These are phyloP conservation scores for Pseudomyrmex pallidus DNA, from an alignment of 1,140 invertebrate species.

Conservation along the genomic window DNA sequence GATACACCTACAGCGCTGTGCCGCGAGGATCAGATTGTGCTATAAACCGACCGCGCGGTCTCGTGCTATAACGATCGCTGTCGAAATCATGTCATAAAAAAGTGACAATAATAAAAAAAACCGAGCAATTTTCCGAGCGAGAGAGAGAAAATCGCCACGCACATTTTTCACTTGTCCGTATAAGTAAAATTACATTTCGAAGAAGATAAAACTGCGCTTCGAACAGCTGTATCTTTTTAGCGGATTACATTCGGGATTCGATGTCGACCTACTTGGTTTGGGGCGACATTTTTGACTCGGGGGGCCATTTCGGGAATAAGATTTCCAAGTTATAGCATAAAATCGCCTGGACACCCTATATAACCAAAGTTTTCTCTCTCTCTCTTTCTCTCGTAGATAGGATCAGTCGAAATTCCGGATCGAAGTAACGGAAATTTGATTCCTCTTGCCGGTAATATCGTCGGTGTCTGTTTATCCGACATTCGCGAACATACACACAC, in stretches of 20 bases:
- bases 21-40: slow-evolving; percentile 11
- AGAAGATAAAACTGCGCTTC: neutral
- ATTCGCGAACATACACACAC: neutral
- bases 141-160: too few species aligned
- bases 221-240: neutral
- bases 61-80: neutral
- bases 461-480: slow-evolving; percentile 63
- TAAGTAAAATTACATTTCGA: neutral
- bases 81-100: neutral
- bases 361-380: neutral
- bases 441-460: slow-evolving; percentile 64
- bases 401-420: slow-evolving; percentile 62
- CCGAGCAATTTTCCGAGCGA: neutral
- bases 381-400: slow-evolving; percentile 27
- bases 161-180: too few species aligned
- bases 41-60: neutral
- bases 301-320: slow-evolving; percentile 30
- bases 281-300: slow-evolving; percentile 34
- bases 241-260: slow-evolving; percentile 11
- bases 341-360: slow-evolving; percentile 34
- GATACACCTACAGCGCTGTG: slow-evolving; percentile 14
- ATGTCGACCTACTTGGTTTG: slow-evolving; percentile 25
- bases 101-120: slow-evolving; percentile 27
- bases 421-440: slow-evolving; percentile 74
- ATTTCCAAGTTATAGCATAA: slow-evolving; percentile 45